These are phyloP conservation scores for Pseudorasbora parva DNA, from an alignment of 2,113 vertebrate species.

Conservation along the genomic window DNA sequence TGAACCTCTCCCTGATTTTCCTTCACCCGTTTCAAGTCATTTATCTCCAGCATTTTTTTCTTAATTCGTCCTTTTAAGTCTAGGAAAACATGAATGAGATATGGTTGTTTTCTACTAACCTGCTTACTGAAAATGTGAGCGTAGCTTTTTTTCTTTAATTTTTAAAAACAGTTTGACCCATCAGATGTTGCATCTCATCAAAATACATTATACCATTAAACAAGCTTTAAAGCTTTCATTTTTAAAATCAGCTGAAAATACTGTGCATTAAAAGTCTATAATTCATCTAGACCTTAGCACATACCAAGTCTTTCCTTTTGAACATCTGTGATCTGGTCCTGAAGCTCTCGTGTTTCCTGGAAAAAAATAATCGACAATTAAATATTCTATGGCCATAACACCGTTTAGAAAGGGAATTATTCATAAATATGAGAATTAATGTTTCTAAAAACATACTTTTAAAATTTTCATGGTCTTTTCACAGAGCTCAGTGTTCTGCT, in stretches of 20 bases:
- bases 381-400: neutral
- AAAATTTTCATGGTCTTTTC: slow-evolving; percentile 50
- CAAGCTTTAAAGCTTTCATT: neutral
- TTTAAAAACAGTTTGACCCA: neutral
- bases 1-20: slow-evolving; percentile 65
- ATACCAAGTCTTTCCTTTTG: slow-evolving; percentile 76
- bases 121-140: neutral
- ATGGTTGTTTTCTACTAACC: neutral
- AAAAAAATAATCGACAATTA: slow-evolving; percentile 20
- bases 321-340: slow-evolving; percentile 72
- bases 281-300: neutral
- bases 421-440: neutral
- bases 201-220: neutral
- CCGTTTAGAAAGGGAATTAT: neutral
- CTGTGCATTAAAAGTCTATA: neutral
- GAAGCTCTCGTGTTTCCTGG: slow-evolving; percentile 72
- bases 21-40: slow-evolving; percentile 44
- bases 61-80: slow-evolving; percentile 69
- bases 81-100: slow-evolving; percentile 18
- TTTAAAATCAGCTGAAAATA: neutral
- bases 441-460: slow-evolving; percentile 32
- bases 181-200: neutral
- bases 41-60: slow-evolving; percentile 65
- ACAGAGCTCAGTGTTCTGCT: slow-evolving; percentile 60
- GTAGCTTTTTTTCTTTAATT: neutral